Conservation (phyloP, 2,113 vertebrate species). For the Falco punctatus region DNA sequence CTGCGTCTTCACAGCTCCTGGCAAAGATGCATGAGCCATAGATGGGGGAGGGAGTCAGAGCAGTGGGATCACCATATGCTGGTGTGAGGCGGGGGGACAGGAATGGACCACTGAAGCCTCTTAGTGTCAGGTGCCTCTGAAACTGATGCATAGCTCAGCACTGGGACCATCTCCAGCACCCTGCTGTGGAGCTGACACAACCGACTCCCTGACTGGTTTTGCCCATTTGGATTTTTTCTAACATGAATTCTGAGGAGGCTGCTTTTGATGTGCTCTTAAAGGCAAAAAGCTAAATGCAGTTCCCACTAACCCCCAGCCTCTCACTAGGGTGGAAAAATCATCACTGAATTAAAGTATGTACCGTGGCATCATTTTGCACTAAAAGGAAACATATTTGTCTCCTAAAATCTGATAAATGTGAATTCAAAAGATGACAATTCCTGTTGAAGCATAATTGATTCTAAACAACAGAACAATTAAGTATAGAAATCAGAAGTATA, state of each 20-base stretch:
- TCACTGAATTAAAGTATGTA: neutral
- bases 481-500: neutral
- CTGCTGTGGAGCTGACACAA: neutral
- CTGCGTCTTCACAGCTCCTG: neutral
- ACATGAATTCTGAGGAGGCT: neutral
- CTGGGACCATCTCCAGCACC: neutral
- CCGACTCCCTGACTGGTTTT: neutral
- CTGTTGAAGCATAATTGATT: neutral
- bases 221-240: neutral
- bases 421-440: neutral
- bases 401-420: neutral
- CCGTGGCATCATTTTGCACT: neutral
- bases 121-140: neutral
- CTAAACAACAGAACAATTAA: neutral
- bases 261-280: neutral
- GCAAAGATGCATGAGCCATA: neutral
- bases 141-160: neutral
- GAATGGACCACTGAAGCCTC: neutral
- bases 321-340: neutral
- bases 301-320: neutral
- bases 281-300: neutral
- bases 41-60: neutral
- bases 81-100: neutral
- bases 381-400: neutral
- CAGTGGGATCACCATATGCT: fast-evolving